A percentile compares a stretch with the other conserved stretches of the same genome.
These are phyloP conservation scores for Lasiommata megera DNA, from an alignment of 2,888 invertebrate species.

Conservation along the genomic window DNA sequence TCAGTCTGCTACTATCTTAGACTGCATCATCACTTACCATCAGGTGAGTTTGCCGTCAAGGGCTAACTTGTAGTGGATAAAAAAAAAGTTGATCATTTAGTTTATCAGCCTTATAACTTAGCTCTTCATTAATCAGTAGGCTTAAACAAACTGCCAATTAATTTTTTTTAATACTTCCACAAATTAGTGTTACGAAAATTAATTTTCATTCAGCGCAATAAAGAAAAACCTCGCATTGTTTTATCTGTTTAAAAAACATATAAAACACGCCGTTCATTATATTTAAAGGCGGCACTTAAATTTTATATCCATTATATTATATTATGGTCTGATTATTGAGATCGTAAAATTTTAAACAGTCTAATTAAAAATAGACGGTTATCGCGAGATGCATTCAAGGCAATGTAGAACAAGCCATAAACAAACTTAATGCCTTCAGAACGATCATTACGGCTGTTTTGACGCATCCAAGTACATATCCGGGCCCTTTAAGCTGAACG, in stretches of 20 bases:
- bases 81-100: too few relatives aligned
- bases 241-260: conserved; percentile 12
- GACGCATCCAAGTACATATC: conserved; percentile 55
- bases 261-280: conserved; percentile 18
- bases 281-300: conserved; percentile 31
- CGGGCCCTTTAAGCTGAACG: conserved; percentile 30
- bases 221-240: neutral
- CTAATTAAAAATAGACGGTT: conserved; percentile 68
- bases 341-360: conserved; percentile 57
- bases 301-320: conserved; percentile 47
- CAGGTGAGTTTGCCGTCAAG: too few relatives aligned
- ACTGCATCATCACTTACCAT: too few relatives aligned
- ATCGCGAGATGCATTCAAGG: conserved; percentile 49
- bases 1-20: too few relatives aligned
- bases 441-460: conserved; percentile 59
- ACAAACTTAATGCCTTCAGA: conserved; percentile 57
- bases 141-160: neutral
- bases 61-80: too few relatives aligned
- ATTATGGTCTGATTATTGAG: conserved; percentile 52
- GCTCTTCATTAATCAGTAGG: too few relatives aligned
- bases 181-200: neutral
- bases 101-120: too few relatives aligned
- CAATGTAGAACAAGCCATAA: conserved; percentile 59
- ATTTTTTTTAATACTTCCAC: neutral
- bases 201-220: neutral